Percentiles rank a stretch among this genome's conserved stretches.
Evolutionary conservation across 2,888 invertebrate genomes (phyloP).

Genomic region (Dendrolimus houi): DNA sequence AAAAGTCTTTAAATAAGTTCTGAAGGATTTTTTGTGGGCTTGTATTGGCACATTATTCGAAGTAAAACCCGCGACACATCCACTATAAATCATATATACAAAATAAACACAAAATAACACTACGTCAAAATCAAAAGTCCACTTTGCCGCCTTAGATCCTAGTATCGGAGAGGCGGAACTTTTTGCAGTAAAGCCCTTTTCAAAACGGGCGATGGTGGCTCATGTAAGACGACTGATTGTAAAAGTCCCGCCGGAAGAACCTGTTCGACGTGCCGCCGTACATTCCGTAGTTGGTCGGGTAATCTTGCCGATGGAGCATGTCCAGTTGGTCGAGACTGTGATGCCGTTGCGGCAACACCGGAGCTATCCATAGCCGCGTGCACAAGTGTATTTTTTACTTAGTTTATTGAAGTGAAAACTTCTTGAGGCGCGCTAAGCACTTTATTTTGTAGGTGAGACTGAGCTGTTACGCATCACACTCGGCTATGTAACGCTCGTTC

Average conservation of each 20-base stretch:
- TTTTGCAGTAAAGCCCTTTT: constrained; percentile 71
- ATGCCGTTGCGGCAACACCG: constrained; percentile 52
- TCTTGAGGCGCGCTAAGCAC: too few species aligned
- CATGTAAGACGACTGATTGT: constrained; percentile 55
- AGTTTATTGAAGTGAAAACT: too few species aligned
- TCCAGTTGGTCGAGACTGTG: constrained; percentile 69
- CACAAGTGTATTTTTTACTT: constrained; percentile 19
- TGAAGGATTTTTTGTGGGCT: too few species aligned
- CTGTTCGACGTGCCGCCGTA: constrained; percentile 38
- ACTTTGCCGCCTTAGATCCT: constrained; percentile 49
- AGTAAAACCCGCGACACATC: background rate
- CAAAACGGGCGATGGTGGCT: constrained; percentile 69
- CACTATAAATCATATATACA: background rate
- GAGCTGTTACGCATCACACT: too few species aligned
- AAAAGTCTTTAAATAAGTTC: too few species aligned
- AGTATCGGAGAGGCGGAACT: constrained; percentile 64
- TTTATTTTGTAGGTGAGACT: too few species aligned
- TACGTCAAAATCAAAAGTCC: constrained; percentile 43
- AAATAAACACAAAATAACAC: constrained; percentile 25
- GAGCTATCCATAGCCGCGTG: constrained; percentile 56
- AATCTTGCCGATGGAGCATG: constrained; percentile 60
- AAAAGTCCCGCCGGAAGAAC: constrained; percentile 52
- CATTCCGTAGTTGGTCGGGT: constrained; percentile 46
- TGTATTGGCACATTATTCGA: background rate
- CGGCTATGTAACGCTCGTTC: too few species aligned